phyloP scores from a whole-genome alignment of 2,888 invertebrate species.

The Cotesia congregata region DNA sequence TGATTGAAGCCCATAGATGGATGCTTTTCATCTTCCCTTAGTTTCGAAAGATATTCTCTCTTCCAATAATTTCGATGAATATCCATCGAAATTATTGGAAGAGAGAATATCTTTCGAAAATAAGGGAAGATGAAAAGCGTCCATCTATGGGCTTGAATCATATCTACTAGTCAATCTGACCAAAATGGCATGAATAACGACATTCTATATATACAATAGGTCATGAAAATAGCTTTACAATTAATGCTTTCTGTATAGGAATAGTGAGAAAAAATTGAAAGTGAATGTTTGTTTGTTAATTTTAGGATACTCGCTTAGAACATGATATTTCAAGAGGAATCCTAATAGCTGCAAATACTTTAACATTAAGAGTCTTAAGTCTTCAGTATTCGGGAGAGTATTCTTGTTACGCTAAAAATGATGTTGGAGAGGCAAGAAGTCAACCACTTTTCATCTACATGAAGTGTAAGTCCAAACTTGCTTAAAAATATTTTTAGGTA shows the following conservation, averaged over 20 bases:
- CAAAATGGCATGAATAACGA: no score
- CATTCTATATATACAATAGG: no score
- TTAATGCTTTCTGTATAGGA: background rate
- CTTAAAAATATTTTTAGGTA: background rate
- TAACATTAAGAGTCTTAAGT: constrained; percentile 79
- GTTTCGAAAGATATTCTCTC: no score
- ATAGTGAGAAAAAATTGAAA: background rate
- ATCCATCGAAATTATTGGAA: no score
- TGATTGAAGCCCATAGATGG: no score
- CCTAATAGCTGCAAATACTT: constrained; percentile 77
- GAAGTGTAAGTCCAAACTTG: constrained; percentile 78
- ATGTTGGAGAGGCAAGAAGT: constrained; percentile 85
- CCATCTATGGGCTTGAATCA: no score
- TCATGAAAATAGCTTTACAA: no score
- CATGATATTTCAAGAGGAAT: constrained; percentile 79
- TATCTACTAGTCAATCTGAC: no score
- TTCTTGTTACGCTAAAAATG: constrained; percentile 84
- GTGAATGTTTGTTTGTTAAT: constrained; percentile 43
- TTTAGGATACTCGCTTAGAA: constrained; percentile 77
- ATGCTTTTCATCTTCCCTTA: no score
- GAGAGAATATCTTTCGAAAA: no score
- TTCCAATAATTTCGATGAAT: no score
- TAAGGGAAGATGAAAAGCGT: no score
- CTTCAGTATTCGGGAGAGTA: constrained; percentile 84
- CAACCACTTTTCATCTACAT: constrained; percentile 81